phyloP scores from a whole-genome alignment of 2,113 vertebrate species.

The Genyomyrus donnyi region DNA sequence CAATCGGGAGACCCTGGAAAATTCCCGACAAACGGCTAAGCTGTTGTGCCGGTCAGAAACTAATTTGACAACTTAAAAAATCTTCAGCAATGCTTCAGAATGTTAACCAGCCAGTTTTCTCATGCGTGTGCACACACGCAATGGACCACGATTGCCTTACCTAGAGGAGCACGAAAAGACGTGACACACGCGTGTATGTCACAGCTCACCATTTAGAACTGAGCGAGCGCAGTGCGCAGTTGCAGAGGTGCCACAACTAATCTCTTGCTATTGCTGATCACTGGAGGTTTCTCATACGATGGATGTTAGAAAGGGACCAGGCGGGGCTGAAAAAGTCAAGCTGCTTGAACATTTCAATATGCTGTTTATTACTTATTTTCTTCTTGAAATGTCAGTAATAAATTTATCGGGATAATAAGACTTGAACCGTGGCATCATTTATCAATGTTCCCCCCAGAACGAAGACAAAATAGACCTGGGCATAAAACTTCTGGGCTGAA shows the following conservation, averaged over 20 bases:
- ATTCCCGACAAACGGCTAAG: neutral
- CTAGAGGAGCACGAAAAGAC: neutral
- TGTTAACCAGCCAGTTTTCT: neutral
- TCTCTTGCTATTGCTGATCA: neutral
- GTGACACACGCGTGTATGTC: accelerated
- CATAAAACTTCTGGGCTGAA: neutral
- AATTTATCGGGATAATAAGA: neutral
- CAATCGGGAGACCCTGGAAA: neutral
- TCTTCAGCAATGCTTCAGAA: neutral
- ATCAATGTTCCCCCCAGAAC: neutral
- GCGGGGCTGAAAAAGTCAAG: neutral
- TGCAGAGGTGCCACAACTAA: neutral
- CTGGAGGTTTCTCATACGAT: neutral
- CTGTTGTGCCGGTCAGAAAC: neutral
- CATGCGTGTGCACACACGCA: neutral
- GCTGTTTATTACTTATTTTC: neutral
- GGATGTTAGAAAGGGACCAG: neutral
- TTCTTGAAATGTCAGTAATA: neutral
- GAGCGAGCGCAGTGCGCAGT: neutral
- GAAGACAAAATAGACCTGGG: neutral
- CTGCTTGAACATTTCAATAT: neutral
- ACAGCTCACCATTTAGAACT: neutral
- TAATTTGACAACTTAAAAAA: neutral
- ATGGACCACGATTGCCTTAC: neutral
- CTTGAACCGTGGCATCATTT: neutral